These are phyloP conservation scores for Sakesphorus luctuosus DNA, from an alignment of 2,113 vertebrate species.

Conservation along the genomic window DNA sequence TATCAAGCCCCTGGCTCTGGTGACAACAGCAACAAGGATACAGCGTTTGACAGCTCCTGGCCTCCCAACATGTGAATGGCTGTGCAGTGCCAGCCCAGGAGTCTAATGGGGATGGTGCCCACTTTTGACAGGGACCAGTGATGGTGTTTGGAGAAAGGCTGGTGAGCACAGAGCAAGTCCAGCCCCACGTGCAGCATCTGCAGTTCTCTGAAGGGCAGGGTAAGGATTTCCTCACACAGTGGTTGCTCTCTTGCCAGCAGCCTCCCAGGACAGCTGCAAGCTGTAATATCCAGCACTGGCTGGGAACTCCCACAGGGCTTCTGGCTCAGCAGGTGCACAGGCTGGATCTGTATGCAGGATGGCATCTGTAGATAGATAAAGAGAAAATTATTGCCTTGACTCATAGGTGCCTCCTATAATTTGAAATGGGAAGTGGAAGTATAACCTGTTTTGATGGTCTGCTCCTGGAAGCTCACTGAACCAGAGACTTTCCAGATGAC, in stretches of 20 bases:
- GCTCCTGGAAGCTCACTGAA: constrained; percentile 57
- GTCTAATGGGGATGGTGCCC: not conserved
- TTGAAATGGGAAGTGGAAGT: constrained; percentile 61
- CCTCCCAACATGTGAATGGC: fast-evolving
- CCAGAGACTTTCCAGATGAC: constrained; percentile 48
- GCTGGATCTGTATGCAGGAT: not conserved
- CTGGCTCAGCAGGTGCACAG: not conserved
- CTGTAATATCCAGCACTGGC: not conserved
- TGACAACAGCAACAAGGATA: fast-evolving
- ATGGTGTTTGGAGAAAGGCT: not conserved
- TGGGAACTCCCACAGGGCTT: not conserved
- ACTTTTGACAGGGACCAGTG: not conserved
- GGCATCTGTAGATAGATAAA: constrained; percentile 13
- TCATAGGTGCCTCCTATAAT: constrained; percentile 39
- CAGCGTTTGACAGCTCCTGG: fast-evolving
- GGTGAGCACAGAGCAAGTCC: not conserved
- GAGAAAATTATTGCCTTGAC: constrained; percentile 43
- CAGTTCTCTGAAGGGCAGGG: not conserved
- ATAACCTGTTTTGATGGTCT: constrained; percentile 37
- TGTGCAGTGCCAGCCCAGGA: not conserved
- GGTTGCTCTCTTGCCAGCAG: not conserved
- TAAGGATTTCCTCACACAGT: not conserved
- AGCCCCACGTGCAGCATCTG: not conserved
- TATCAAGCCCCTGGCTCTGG: not conserved
- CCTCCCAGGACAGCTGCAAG: not conserved